These are phyloP conservation scores for Julus scandinavius DNA, from an alignment of 2,888 invertebrate genomes.

Conservation along the genomic window DNA sequence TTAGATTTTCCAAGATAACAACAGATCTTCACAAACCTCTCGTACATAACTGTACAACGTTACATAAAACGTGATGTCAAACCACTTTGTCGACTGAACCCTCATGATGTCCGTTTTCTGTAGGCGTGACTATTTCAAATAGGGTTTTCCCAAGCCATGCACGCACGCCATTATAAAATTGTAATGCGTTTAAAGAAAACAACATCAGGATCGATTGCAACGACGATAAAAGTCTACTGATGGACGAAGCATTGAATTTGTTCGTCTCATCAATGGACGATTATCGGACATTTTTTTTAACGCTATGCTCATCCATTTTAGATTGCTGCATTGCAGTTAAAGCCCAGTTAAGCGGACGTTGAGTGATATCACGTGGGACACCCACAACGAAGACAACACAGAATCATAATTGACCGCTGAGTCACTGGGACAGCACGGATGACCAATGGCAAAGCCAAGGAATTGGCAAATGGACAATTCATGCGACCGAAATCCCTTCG, in stretches of 20 bases:
- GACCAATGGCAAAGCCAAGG: neutral
- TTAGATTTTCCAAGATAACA: no score
- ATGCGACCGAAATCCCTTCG: neutral
- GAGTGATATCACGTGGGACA: neutral
- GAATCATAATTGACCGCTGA: slow-evolving; percentile 27
- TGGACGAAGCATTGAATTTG: neutral
- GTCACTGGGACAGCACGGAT: neutral
- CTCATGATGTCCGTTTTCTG: no score
- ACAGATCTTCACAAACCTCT: no score
- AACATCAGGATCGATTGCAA: neutral
- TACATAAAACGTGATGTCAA: no score
- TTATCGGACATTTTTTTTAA: slow-evolving; percentile 9
- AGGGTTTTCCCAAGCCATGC: neutral
- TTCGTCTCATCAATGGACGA: neutral
- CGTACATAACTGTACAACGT: no score
- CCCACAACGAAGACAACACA: neutral
- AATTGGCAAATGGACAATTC: no score
- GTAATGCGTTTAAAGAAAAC: no score
- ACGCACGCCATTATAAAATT: neutral
- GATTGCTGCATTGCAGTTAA: neutral
- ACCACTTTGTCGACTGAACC: no score
- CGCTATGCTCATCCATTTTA: neutral
- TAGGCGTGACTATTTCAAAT: no score
- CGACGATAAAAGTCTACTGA: neutral
- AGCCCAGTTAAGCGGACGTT: neutral